Evolutionary conservation across 2,113 vertebrate genomes (phyloP).

Genomic region (Microtus oregoni): DNA sequence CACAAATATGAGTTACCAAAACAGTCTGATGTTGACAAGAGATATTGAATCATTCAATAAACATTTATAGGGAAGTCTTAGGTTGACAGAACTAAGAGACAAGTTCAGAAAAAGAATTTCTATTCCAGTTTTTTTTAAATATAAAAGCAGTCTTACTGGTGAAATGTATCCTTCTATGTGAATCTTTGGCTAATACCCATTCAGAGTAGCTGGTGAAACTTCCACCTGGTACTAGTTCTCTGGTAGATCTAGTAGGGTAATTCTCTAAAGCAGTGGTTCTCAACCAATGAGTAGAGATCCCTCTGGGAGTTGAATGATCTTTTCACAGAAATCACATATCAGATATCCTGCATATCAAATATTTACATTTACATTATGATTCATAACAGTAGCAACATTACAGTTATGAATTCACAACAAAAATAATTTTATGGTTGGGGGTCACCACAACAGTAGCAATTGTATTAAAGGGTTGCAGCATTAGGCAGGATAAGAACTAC

Average conservation of each 20-base stretch:
- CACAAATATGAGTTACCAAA: slow-evolving; percentile 3
- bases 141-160: neutral
- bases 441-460: neutral
- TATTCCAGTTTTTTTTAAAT: neutral
- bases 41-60: slow-evolving; percentile 18
- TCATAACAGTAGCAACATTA: neutral
- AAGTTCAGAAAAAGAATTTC: slow-evolving; percentile 27
- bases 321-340: neutral
- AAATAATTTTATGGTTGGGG: neutral
- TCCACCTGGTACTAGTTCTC: neutral
- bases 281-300: neutral
- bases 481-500: neutral
- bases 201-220: neutral
- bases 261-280: neutral
- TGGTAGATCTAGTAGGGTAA: neutral
- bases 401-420: neutral
- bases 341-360: neutral
- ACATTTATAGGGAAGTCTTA: slow-evolving; percentile 26
- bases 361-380: neutral
- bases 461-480: neutral
- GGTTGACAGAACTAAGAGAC: slow-evolving; percentile 3
- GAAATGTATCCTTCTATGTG: neutral
- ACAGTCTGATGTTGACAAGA: neutral
- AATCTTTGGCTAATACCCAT: neutral
- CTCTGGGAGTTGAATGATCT: neutral